These are phyloP conservation scores for Oeneis ivallda DNA, from an alignment of 2,888 invertebrate genomes.

Conservation along the genomic window DNA sequence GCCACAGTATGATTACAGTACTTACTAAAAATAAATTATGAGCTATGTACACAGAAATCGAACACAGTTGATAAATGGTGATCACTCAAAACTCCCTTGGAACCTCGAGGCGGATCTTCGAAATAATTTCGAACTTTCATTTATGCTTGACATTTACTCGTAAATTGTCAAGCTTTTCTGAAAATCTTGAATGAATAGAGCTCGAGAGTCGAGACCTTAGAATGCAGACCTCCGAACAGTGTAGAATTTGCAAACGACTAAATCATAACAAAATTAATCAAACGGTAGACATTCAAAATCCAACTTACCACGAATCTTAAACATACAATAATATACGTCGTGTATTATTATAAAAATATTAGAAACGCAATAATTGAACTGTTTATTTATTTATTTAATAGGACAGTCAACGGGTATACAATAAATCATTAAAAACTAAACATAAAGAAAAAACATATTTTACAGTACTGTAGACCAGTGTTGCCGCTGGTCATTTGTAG, in stretches of 20 bases:
- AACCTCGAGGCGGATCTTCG: not conserved
- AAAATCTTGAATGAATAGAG: not conserved
- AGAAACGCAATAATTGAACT: too few relatives aligned
- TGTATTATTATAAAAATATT: too few relatives aligned
- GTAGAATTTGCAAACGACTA: not conserved
- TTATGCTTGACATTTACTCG: not conserved
- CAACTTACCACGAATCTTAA: too few relatives aligned
- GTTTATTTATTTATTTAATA: too few relatives aligned
- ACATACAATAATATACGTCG: too few relatives aligned
- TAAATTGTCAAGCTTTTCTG: not conserved
- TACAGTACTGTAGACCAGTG: too few relatives aligned
- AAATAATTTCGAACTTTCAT: constrained; percentile 9
- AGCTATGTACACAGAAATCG: not conserved
- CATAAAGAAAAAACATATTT: too few relatives aligned
- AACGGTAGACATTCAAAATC: too few relatives aligned
- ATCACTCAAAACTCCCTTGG: not conserved
- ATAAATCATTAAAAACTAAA: too few relatives aligned
- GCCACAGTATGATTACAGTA: constrained; percentile 12
- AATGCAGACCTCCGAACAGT: not conserved
- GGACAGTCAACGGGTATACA: too few relatives aligned
- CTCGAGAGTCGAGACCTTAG: not conserved
- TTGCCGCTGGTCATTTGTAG: too few relatives aligned
- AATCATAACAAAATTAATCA: not conserved
- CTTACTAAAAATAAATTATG: constrained; percentile 12
- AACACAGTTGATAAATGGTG: not conserved